These are phyloP conservation scores for Hyposmocoma kahamanoa DNA, from an alignment of 1,140 invertebrate genomes.

Conservation along the genomic window DNA sequence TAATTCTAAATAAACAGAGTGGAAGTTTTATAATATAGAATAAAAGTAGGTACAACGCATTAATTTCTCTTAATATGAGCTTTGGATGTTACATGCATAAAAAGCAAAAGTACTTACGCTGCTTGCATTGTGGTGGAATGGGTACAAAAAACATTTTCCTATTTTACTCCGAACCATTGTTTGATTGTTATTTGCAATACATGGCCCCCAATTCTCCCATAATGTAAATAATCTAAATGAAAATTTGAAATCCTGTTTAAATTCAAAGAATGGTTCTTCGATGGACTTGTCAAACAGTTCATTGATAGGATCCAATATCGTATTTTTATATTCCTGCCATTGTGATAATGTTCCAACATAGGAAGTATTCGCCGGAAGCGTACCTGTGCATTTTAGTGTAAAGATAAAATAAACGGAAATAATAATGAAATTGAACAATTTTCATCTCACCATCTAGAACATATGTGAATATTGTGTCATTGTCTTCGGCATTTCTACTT, in stretches of 20 bases:
- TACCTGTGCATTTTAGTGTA: too few species aligned
- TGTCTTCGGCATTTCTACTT: background rate
- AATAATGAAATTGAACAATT: conserved; percentile 9
- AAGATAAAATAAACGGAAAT: too few species aligned
- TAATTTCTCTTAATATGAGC: too few species aligned
- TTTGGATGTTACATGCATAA: too few species aligned
- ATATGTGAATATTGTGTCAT: conserved; percentile 10
- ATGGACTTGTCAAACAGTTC: conserved; percentile 25
- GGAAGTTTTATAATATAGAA: too few species aligned
- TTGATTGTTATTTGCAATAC: conserved; percentile 42
- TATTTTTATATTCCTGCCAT: conserved; percentile 4
- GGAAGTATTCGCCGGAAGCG: too few species aligned
- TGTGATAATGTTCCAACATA: background rate
- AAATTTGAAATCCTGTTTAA: conserved; percentile 33
- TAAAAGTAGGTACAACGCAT: too few species aligned
- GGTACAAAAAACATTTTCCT: conserved; percentile 42
- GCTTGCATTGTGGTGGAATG: too few species aligned
- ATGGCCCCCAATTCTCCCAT: conserved; percentile 44
- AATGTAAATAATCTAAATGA: conserved; percentile 38
- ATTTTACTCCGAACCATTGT: conserved; percentile 30
- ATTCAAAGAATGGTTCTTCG: conserved; percentile 28
- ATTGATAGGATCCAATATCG: conserved; percentile 7
- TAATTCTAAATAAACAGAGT: too few species aligned
- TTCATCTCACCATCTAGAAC: conserved; percentile 32
- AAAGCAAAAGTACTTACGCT: too few species aligned